Percentiles rank a stretch among this genome's conserved stretches.
These are phyloP conservation scores for Drosophila kanekoi DNA, from an alignment of 2,888 invertebrate species.

Conservation along the genomic window DNA sequence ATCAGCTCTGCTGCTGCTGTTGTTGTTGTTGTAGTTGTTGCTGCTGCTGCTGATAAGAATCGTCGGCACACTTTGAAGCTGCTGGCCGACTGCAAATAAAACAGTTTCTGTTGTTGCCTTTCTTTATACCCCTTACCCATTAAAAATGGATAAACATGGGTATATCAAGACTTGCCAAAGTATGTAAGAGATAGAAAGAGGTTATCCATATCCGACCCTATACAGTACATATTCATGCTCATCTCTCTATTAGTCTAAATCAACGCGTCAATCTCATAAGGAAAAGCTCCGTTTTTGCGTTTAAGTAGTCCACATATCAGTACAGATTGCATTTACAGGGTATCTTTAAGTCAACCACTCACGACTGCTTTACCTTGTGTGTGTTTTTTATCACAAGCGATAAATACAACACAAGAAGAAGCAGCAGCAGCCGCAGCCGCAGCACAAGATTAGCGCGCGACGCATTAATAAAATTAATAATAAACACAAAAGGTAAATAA, in stretches of 20 bases:
- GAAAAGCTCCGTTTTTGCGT: too few species aligned
- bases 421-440: background rate
- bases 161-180: background rate
- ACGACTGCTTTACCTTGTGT: background rate
- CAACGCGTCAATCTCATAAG: too few species aligned
- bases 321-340: background rate
- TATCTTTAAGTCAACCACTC: background rate
- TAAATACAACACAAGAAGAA: slow-evolving; percentile 49
- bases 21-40: slow-evolving; percentile 18
- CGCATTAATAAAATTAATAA: slow-evolving; percentile 21
- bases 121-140: background rate
- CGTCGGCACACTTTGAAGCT: slow-evolving; percentile 68
- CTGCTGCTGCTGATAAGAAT: slow-evolving; percentile 54
- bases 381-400: slow-evolving; percentile 60
- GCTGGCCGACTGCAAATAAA: slow-evolving; percentile 51
- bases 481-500: slow-evolving; percentile 23
- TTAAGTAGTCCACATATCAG: too few species aligned
- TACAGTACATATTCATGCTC: too few species aligned
- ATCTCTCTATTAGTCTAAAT: too few species aligned
- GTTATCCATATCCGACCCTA: too few species aligned
- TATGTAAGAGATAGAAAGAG: background rate
- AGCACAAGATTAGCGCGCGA: slow-evolving; percentile 21
- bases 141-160: background rate
- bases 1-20: slow-evolving; percentile 28
- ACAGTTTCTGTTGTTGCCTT: slow-evolving; percentile 36